Base-by-base conservation (phyloP, 2,797 vertebrate genomes). In the Cetoscarus ocellatus region DNA sequence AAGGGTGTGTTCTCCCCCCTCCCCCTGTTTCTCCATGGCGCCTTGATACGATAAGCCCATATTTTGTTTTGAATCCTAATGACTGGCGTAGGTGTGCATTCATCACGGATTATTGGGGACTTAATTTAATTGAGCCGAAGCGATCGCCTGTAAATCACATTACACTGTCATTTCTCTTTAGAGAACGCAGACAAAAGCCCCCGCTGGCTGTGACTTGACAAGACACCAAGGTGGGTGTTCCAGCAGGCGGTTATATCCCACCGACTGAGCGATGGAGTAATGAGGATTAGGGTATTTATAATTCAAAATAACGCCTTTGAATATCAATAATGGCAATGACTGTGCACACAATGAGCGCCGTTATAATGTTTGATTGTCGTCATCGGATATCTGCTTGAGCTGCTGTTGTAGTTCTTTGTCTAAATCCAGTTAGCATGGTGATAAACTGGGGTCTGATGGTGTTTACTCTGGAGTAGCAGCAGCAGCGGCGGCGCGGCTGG, bases 21-120 rank as follows among this genome's bases (percentile, higher is more conserved):
- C 27, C 27, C 27, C 27, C 27, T 27, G 27, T 27, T 27, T 27
- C 27, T 51, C 85, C 87, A 76, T 75, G 81, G 87, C 90, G 88
- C 88, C 75, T 55, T 88, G 88, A 92, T 88, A 88, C 76, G 88
- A 93, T 93, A 91, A 93, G 87, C 87, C 85, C 87, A 77, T 87
- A 93, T 94, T 94, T 93, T 93, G 92, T 92, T 92, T 91, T 91
- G 91, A 93, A 92, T 94, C 89, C 88, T 93, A 93, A 95, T 93
- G 93, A 95, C 86, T 92, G 88, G 90, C 84, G 87, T 94, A 91
- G 93, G 92, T 94, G 92, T 92, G 89, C 91, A 94, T 94, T 95
- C 88, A 94, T 94, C 92, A 92, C 86, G 88, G 86, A 84, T 91
- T 93, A 93, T 91, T 93, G 92, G 87, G 90, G 88, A 73, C 86